Percentiles rank a stretch among this genome's conserved stretches.
phyloP scores from a whole-genome alignment of 2,888 invertebrate species.

The Copidosoma aretas region DNA sequence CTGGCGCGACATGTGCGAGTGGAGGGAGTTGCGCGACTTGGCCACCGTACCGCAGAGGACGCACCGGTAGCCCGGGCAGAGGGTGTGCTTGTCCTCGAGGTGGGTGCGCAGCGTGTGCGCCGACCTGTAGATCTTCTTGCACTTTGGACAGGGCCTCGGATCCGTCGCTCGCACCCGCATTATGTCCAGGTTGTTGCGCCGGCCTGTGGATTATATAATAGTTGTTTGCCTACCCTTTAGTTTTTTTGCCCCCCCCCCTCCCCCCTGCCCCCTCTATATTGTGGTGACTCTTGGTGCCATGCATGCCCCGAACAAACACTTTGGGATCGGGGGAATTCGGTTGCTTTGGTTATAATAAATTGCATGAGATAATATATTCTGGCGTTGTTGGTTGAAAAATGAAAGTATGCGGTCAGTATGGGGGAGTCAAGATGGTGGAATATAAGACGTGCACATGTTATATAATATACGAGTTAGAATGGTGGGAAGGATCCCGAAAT shows the following conservation, averaged over 20 bases:
- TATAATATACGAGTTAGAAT: neutral
- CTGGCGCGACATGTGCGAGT: slow-evolving; percentile 93
- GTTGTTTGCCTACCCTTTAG: no score
- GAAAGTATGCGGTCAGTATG: no score
- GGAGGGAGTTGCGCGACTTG: slow-evolving; percentile 88
- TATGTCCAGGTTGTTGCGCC: slow-evolving; percentile 76
- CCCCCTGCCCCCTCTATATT: no score
- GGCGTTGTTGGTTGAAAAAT: no score
- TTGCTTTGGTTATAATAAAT: no score
- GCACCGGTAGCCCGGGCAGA: slow-evolving; percentile 90
- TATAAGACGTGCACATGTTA: neutral
- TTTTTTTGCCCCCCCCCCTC: no score
- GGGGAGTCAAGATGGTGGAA: neutral
- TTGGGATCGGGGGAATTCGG: no score
- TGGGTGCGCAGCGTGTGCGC: slow-evolving; percentile 91
- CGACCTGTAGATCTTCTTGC: slow-evolving; percentile 90
- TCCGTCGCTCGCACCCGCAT: slow-evolving; percentile 88
- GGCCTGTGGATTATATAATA: slow-evolving; percentile 65
- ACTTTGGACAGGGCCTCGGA: slow-evolving; percentile 90
- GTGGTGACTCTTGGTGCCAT: no score
- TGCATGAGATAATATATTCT: no score
- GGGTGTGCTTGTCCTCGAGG: slow-evolving; percentile 91
- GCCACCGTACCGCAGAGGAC: slow-evolving; percentile 92
- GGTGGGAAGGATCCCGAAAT: neutral
- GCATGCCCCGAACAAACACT: no score